Evolutionary conservation across 1,140 invertebrate species (phyloP).

Genomic region (Halictus rubicundus): DNA sequence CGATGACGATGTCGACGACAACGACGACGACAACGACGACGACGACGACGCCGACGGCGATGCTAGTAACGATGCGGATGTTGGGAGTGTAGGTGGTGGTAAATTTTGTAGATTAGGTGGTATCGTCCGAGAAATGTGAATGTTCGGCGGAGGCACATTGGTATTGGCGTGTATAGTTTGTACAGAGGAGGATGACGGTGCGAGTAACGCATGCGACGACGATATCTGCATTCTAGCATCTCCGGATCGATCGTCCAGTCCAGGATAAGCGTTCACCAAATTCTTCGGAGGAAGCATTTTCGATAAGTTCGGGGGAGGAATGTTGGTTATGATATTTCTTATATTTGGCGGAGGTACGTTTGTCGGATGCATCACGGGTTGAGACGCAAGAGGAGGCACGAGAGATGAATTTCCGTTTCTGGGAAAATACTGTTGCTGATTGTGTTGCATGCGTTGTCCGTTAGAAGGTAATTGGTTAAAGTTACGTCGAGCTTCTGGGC

Average conservation of each 20-base stretch:
- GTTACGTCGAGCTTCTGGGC: conserved; percentile 67
- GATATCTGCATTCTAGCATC: conserved; percentile 73
- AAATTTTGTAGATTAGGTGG: conserved; percentile 61
- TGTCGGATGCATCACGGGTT: conserved; percentile 71
- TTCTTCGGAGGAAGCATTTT: conserved; percentile 72
- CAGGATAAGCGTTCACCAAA: conserved; percentile 62
- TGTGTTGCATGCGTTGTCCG: conserved; percentile 64
- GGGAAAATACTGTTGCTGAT: conserved; percentile 64
- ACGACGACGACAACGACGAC: not conserved
- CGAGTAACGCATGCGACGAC: conserved; percentile 72
- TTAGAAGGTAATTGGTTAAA: conserved; percentile 67
- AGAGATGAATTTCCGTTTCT: conserved; percentile 63
- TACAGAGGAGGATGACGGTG: conserved; percentile 62
- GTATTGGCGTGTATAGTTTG: conserved; percentile 71
- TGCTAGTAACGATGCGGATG: not conserved
- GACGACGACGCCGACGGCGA: not conserved
- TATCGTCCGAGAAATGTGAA: conserved; percentile 65
- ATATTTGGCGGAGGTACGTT: conserved; percentile 73
- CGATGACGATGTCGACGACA: not conserved
- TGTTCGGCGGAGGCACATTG: conserved; percentile 74
- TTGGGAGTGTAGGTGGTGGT: conserved; percentile 32
- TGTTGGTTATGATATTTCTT: conserved; percentile 55
- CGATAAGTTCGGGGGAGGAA: conserved; percentile 72
- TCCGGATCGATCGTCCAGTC: conserved; percentile 60
- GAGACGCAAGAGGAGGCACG: conserved; percentile 72